Percentiles rank a stretch among this genome's conserved stretches.
Evolutionary conservation across 2,797 vertebrate species (phyloP).

Genomic region (Leptatherina wallacei): DNA sequence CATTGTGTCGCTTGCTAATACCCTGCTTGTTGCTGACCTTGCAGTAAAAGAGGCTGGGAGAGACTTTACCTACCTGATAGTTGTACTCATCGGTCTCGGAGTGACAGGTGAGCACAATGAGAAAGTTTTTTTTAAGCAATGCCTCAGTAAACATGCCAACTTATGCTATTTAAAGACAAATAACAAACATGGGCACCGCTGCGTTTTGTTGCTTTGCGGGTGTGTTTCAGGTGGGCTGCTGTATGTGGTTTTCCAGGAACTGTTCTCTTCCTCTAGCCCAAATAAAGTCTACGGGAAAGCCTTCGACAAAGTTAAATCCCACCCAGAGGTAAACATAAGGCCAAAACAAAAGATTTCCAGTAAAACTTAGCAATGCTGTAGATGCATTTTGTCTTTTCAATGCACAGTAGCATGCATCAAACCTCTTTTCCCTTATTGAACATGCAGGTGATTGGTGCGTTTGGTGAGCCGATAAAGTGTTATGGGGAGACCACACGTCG

Average conservation of each 20-base stretch:
- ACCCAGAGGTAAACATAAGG: constrained; percentile 88
- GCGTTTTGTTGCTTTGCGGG: neutral
- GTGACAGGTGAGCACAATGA: constrained; percentile 88
- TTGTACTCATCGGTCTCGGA: constrained; percentile 90
- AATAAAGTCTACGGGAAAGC: constrained; percentile 93
- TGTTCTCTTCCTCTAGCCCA: constrained; percentile 94
- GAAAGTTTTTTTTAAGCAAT: neutral
- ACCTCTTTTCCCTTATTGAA: constrained; percentile 15
- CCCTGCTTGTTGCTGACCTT: constrained; percentile 19
- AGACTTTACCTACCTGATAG: constrained; percentile 92
- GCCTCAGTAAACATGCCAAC: neutral
- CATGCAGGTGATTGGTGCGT: constrained; percentile 88
- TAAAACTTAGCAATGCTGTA: neutral
- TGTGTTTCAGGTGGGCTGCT: constrained; percentile 88
- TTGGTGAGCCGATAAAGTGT: constrained; percentile 93
- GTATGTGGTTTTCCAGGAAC: constrained; percentile 94
- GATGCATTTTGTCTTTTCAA: neutral
- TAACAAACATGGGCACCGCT: neutral
- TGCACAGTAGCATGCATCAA: neutral
- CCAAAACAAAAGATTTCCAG: neutral
- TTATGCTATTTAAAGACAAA: neutral
- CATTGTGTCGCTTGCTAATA: no score
- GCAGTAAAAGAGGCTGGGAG: constrained; percentile 92
- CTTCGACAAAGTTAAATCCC: constrained; percentile 88
- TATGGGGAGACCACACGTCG: constrained; percentile 91